Evolutionary conservation across 2,113 vertebrate species (phyloP), one percentile per base, ranked within the genome.

Genomic region (Lipophrys pholis): DNA sequence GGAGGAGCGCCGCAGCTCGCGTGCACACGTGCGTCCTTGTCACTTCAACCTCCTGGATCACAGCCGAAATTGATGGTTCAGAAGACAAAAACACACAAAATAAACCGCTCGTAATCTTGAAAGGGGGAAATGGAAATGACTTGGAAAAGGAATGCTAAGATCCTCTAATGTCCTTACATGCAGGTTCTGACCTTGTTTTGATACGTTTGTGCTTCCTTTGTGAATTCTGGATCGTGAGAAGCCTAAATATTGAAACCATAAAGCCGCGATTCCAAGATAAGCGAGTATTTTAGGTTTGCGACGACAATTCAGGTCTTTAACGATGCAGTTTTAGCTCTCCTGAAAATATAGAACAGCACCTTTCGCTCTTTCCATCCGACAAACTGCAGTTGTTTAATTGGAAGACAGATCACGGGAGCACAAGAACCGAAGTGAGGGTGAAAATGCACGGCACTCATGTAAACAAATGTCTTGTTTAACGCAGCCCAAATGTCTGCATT

Each of bases 141-240:
- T 50, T 75, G 45, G 42, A 21, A 42, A 56, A 68, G 57, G 39
- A 73, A 64, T 39, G 11, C 53, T 11, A 35, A 35, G 38, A 38
- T 58, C 36, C 49, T 40, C 53, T 17, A 76, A 68, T 57, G 10
- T 16, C 57, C 66, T 54, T 41, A 14, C 5, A 39, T 7, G 49
- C 30, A 30, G 4, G 52, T 68, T 17, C 51, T 78, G 75, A 51
- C 69, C 67, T 42, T 36, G 59, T 75, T 59, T 67, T 76, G 64
- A 70, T 57, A 11, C 58, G 67, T 83, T 74, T 79, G 49, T 77
- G 57, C 53, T 61, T 81, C 38, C 75, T 76, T 71, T 73, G 61
- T 73, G 57, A 76, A 74, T 70, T 70, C 61, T 75, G 76, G 41
- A 87, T 77, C 38, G 11, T n/a, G 35, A 48, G 61, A 76, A 69